phyloP scores from a whole-genome alignment of 1,140 invertebrate species.

The Ips nitidus region DNA sequence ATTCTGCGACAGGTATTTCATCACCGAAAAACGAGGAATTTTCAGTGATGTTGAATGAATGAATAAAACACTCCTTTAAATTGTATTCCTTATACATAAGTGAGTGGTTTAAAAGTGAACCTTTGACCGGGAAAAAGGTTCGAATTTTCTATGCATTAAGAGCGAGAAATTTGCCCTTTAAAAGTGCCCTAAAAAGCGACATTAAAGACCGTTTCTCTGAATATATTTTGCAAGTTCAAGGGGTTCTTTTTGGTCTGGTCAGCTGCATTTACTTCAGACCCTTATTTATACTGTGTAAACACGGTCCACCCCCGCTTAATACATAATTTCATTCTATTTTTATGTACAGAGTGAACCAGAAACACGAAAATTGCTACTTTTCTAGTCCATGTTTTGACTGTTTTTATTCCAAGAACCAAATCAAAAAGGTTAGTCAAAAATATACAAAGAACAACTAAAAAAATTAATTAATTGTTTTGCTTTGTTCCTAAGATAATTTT shows the following conservation, averaged over 20 bases:
- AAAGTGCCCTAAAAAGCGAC: conserved; percentile 21
- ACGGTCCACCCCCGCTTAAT: conserved; percentile 35
- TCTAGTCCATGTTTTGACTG: too few relatives aligned
- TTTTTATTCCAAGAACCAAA: too few relatives aligned
- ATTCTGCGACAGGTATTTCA: conserved; percentile 43
- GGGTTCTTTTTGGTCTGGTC: conserved; percentile 33
- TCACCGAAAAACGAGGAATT: background rate
- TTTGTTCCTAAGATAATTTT: too few relatives aligned
- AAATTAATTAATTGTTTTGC: too few relatives aligned
- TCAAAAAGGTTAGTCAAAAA: too few relatives aligned
- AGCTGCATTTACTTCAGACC: conserved; percentile 43
- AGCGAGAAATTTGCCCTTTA: conserved; percentile 34
- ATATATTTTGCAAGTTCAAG: conserved; percentile 46
- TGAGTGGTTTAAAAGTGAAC: conserved; percentile 43
- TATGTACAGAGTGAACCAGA: too few relatives aligned
- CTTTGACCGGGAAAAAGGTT: conserved; percentile 31
- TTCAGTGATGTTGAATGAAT: background rate
- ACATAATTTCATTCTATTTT: background rate
- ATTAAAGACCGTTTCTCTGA: conserved; percentile 36
- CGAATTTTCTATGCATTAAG: conserved; percentile 48
- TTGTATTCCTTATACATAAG: conserved; percentile 45
- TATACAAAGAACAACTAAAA: too few relatives aligned
- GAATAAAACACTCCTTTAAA: conserved; percentile 36
- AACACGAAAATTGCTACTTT: too few relatives aligned
- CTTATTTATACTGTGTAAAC: conserved; percentile 52